Evolutionary conservation across 2,113 vertebrate species (phyloP).

Genomic region (Hydrolagus affinis): DNA sequence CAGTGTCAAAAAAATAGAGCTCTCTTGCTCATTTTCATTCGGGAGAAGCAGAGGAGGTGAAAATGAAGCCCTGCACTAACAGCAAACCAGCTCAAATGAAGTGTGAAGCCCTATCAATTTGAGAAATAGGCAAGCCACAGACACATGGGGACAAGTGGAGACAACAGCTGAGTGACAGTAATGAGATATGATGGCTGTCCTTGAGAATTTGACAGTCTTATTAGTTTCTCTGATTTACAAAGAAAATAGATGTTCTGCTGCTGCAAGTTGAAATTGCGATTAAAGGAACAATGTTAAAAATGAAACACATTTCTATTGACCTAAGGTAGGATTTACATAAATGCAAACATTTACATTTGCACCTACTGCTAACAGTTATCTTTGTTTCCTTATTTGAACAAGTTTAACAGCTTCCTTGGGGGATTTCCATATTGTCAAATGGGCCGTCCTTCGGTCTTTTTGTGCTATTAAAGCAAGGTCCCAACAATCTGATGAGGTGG

Average conservation of each 20-base stretch:
- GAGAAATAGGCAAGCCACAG: slow-evolving; percentile 38
- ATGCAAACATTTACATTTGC: not conserved
- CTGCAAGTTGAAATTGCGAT: slow-evolving; percentile 30
- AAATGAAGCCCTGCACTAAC: slow-evolving; percentile 42
- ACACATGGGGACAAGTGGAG: slow-evolving; percentile 38
- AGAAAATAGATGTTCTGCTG: slow-evolving; percentile 37
- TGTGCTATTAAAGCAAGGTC: no score
- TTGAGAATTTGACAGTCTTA: slow-evolving; percentile 31
- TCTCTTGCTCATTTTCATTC: slow-evolving; percentile 40
- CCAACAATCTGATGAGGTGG: not conserved
- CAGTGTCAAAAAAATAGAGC: slow-evolving; percentile 33
- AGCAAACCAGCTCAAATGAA: slow-evolving; percentile 41
- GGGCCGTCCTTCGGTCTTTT: no score
- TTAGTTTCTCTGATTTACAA: slow-evolving; percentile 30
- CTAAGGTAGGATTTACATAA: not conserved
- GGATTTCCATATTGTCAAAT: no score
- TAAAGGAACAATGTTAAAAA: slow-evolving; percentile 33
- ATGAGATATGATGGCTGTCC: slow-evolving; percentile 37
- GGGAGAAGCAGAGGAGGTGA: slow-evolving; percentile 42
- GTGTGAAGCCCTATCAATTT: slow-evolving; percentile 40
- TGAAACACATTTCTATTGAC: not conserved
- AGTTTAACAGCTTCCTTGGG: no score
- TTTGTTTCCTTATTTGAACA: not conserved
- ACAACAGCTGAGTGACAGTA: slow-evolving; percentile 32
- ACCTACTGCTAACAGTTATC: not conserved